phyloP scores from a whole-genome alignment of 2,113 vertebrate genomes.

The Aviceda subcristata region DNA sequence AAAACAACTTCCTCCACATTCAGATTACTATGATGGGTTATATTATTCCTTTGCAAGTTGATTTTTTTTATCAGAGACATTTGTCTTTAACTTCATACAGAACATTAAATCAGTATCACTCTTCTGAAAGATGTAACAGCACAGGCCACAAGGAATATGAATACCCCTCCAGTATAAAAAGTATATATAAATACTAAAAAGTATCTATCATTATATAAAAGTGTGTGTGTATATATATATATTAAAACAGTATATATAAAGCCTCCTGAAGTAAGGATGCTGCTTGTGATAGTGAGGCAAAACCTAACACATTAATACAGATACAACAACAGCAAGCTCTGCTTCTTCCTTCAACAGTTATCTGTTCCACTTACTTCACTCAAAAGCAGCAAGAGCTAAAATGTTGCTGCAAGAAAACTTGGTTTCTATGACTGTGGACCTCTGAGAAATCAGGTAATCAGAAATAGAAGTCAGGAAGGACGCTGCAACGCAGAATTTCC shows the following conservation, averaged over 20 bases:
- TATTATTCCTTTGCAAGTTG: neutral
- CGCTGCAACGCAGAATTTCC: neutral
- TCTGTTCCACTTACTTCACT: neutral
- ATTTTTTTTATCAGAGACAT: neutral
- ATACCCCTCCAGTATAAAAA: neutral
- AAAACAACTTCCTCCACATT: neutral
- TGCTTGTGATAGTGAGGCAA: neutral
- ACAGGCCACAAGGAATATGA: neutral
- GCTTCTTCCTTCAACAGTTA: neutral
- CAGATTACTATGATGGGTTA: neutral
- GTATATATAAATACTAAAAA: neutral
- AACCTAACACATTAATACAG: neutral
- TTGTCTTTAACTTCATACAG: neutral
- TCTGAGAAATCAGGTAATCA: neutral
- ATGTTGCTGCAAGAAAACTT: neutral
- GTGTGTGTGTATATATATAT: neutral
- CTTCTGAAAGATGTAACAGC: neutral
- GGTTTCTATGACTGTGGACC: neutral
- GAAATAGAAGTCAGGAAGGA: neutral
- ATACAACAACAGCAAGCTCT: neutral
- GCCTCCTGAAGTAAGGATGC: neutral
- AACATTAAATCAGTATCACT: neutral
- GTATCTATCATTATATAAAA: neutral
- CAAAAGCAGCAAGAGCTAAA: neutral
- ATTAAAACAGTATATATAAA: neutral